These are phyloP conservation scores for Leuciscus idus DNA, from an alignment of 2,113 vertebrate species.

Conservation along the genomic window DNA sequence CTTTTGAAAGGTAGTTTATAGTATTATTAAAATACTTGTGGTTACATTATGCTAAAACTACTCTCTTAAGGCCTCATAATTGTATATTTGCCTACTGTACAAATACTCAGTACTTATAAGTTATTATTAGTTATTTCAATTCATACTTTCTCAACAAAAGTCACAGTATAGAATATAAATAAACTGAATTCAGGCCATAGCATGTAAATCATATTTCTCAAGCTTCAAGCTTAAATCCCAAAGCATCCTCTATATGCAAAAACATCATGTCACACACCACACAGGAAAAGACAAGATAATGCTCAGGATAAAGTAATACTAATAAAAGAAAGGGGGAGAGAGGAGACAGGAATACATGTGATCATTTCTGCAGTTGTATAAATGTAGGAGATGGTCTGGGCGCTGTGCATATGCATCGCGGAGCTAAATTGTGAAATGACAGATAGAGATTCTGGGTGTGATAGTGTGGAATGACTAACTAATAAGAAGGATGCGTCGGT, in stretches of 20 bases:
- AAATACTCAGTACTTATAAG: not conserved
- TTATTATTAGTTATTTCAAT: not conserved
- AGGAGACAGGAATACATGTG: constrained; percentile 73
- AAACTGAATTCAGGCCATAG: constrained; percentile 9
- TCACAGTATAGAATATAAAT: constrained; percentile 5
- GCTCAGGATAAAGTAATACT: constrained; percentile 4
- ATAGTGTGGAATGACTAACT: constrained; percentile 84
- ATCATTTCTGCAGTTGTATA: constrained; percentile 71
- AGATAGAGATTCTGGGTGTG: constrained; percentile 84
- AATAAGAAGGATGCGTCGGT: constrained; percentile 82
- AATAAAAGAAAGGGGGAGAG: constrained; percentile 58
- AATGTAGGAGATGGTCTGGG: constrained; percentile 75
- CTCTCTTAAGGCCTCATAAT: not conserved
- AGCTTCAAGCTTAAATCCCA: not conserved
- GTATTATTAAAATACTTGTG: not conserved
- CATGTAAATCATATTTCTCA: not conserved
- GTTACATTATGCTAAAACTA: not conserved
- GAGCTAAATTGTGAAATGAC: constrained; percentile 84
- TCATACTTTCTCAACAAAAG: constrained; percentile 1
- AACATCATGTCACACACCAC: not conserved
- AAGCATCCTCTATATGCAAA: constrained; percentile 31
- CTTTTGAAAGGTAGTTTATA: not conserved
- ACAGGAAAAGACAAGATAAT: not conserved
- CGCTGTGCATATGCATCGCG: constrained; percentile 81
- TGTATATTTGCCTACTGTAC: not conserved